Percentiles rank a stretch among this genome's conserved stretches.
Conservation (phyloP, 2,888 invertebrate species). For the Himalopsyche tibetana region DNA sequence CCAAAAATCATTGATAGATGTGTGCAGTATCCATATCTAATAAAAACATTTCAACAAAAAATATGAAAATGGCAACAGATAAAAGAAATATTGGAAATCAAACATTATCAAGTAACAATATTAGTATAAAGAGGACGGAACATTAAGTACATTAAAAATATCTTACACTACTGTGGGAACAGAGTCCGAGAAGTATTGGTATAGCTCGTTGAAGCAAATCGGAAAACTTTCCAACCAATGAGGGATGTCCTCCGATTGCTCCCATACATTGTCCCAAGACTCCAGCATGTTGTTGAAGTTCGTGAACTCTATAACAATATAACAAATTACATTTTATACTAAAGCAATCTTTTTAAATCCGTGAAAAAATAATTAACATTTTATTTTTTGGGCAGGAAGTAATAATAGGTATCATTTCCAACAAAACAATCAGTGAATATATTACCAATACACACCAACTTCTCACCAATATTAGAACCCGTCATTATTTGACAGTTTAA, state of each 20-base stretch:
- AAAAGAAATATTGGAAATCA: too few relatives aligned
- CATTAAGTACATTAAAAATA: not conserved
- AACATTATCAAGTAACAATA: too few relatives aligned
- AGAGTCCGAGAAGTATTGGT: slow-evolving; percentile 73
- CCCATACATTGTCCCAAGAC: slow-evolving; percentile 74
- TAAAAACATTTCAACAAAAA: too few relatives aligned
- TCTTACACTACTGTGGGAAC: slow-evolving; percentile 76
- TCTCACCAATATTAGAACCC: not conserved
- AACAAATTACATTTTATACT: slow-evolving; percentile 56
- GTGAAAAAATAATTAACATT: too few relatives aligned
- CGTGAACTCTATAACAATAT: slow-evolving; percentile 71
- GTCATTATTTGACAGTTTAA: not conserved
- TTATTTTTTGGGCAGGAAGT: not conserved
- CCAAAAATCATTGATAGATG: too few relatives aligned
- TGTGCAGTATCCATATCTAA: too few relatives aligned
- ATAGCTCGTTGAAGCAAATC: slow-evolving; percentile 73
- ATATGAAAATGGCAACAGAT: too few relatives aligned
- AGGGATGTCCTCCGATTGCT: slow-evolving; percentile 72
- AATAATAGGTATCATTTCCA: not conserved
- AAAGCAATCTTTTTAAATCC: too few relatives aligned
- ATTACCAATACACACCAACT: not conserved
- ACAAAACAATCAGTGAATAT: not conserved
- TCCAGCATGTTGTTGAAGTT: slow-evolving; percentile 74
- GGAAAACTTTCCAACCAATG: slow-evolving; percentile 73
- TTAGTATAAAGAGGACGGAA: too few relatives aligned